A percentile compares a stretch with the other conserved stretches of the same genome.
Evolutionary conservation across 2,888 invertebrate species (phyloP).

Genomic region (Deilephila elpenor): DNA sequence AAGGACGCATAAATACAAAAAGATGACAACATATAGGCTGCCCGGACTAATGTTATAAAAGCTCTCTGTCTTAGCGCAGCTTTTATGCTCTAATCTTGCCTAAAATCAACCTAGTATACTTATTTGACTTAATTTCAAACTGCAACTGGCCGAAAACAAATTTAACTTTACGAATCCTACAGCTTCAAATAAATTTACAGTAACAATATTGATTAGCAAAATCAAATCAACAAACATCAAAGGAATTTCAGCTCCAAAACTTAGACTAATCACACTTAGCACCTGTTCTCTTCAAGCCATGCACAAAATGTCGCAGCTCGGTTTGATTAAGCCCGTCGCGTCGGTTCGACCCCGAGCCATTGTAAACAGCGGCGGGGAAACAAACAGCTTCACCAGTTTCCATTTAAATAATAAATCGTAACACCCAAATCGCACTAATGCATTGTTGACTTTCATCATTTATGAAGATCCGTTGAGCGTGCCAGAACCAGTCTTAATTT

Average conservation of each 20-base stretch:
- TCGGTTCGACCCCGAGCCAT: slow-evolving; percentile 3
- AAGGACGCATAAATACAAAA: too few species aligned
- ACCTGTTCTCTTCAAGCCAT: slow-evolving; percentile 2
- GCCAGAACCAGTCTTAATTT: neutral
- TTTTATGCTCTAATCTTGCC: too few species aligned
- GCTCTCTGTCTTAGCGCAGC: too few species aligned
- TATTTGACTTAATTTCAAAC: too few species aligned
- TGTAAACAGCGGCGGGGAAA: slow-evolving; percentile 16
- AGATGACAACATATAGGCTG: too few species aligned
- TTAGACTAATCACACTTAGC: slow-evolving; percentile 6
- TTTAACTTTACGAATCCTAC: too few species aligned
- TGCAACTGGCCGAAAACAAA: too few species aligned
- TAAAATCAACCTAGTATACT: too few species aligned
- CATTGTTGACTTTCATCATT: slow-evolving; percentile 6
- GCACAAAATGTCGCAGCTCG: neutral
- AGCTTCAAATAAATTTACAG: too few species aligned
- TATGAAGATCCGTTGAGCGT: neutral
- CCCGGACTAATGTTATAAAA: too few species aligned
- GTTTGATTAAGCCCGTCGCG: neutral
- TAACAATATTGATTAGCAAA: neutral
- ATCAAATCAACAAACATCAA: neutral
- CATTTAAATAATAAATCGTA: slow-evolving; percentile 23
- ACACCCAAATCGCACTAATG: slow-evolving; percentile 16
- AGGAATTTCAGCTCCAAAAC: neutral
- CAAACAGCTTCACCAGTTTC: slow-evolving; percentile 12